Base-by-base conservation (phyloP, 2,797 vertebrate species). In the Chaetophractus vellerosus region DNA sequence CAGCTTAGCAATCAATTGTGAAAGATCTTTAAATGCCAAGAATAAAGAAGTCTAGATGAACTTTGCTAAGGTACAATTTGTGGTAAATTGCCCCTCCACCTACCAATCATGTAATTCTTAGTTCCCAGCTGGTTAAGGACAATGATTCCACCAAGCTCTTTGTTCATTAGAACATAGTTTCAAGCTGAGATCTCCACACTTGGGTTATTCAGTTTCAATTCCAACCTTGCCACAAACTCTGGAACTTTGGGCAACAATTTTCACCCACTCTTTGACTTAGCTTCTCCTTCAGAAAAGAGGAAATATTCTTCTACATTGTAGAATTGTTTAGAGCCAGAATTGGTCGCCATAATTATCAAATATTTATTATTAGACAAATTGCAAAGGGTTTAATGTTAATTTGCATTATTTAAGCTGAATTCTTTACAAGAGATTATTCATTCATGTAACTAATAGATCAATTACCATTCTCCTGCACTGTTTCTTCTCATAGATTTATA, bases 1-100 rank as follows among this genome's bases (percentile, higher is more conserved):
- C 88, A 68, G 61, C 57, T 94, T 87, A 7, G 15, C 45, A 19
- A 0, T 81, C 68, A 59, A 0, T 52, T 31, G 41, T 61, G 45
- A 74, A 81, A 38, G 33, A 55, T 83, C 71, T 94, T 93, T 93
- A 93, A 69, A 72, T 88, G 76, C 86, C 88, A 89, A 55, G 92
- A 80, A 72, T 90, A 83, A 93, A 92, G 79, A 92, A 89, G 59
- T 79, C 85, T 79, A 38, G 52, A 57, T 71, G 94, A 95, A 50
- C 64, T 83, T 66, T 66, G 69, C 79, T 80, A 74, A 88, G 75
- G 85, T 89, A 15, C 75, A 72, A 1, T 92, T 82, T 76, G 86
- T 87, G 61, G 48, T 59, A 21, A 92, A 57, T 87, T 76, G 36
- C 21, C 64, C 52, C n/a, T 74, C 75, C n/a, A 12, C 36, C 75